Evolutionary conservation across 2,797 vertebrate genomes (phyloP), one percentile per base, ranked within the genome.

Genomic region (Sebastes iracundus): DNA sequence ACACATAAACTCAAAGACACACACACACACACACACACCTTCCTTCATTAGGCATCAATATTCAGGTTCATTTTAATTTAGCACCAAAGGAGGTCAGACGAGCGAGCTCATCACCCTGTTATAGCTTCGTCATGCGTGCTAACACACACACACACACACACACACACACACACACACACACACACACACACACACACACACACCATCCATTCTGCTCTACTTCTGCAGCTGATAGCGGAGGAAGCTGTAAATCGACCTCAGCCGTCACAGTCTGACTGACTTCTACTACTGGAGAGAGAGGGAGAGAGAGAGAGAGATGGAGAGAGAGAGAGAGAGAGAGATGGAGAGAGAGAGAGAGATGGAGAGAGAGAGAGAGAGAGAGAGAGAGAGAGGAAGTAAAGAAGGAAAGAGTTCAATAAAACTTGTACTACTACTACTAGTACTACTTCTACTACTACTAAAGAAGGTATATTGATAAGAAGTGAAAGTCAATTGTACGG

Each of bases 61-160:
- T 94, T 92, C 90, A 92, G 90, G 92, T 92, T 94, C 79, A 88
- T 94, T 95, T 94, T 93, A 93, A 94, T 94, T 95, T 95, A 94
- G 93, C 92, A 88, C 91, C 78, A 93, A 94, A 95, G 85, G 84
- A 94, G 93, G 92, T 95, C 93, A 94, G 88, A 93, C 79, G 30
- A 85, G 89, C 73, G 71, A 80, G 85, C 90, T 92, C 90, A 83
- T 93, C 88, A 80, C 83, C 89, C 91, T 87, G 88, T 93, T 90
- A 83, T 91, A 93, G 90, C 90, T 85, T 91, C 67, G 88, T 88
- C 90, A 93, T 49, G 68, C 77, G 4, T 79, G 56, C n/a, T n/a
- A n/a, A n/a, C n/a, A n/a, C 82, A 5, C 14, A 28, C 28, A 28
- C 28, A 28, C 28, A 28, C 28, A 28, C 28, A 28, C 27, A 62